Base-by-base conservation (phyloP, 2,888 invertebrate genomes). In the Sylvicola cinctus region DNA sequence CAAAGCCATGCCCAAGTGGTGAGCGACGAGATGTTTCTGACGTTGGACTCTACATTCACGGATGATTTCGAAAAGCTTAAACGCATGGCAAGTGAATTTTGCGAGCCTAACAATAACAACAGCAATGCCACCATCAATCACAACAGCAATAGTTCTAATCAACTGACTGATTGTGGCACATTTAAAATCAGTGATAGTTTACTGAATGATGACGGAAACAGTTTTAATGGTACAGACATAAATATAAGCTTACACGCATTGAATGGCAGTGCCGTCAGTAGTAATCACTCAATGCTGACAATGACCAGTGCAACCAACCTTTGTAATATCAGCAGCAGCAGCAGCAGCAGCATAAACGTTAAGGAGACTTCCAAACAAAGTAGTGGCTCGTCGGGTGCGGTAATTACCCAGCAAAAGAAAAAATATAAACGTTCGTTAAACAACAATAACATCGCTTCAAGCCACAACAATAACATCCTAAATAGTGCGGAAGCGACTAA, bases 21-120 rank as follows among this genome's bases (percentile, higher is more conserved):
- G 41, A 57, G 58, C 39, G 58, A 58, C 40, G 58, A 58, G 37
- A 58, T 58, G 55, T 58, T 58, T 53, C 56, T 58, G 45, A 54
- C 58, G 36, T 45, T 58, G 38, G 58, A 58, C 45, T 50, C 53
- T 38, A 51, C 58, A 32, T 58, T 58, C 44, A 75, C 78, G 1
- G 81, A 78, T 43, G 84, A 84, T 49, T 83, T 79, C 47, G 84
- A 84, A 49, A 83, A 83, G 49, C 62, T 84, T 38, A 83, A 83
- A 50, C 65, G 78, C 46, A 80, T 84, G 57, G 79, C 81, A 23
- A 75, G 74, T 45, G 84, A 84, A 50, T 75, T 83, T 17, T n/a
- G n/a, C n/a, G n/a, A n/a, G n/a, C n/a, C n/a, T n/a, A n/a, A n/a
- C n/a, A n/a, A n/a, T 30, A 37, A 49, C 55, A 12, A 40, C 40